Evolutionary conservation across 2,888 invertebrate species (phyloP).

Genomic region (Amblyjoppa proteus): DNA sequence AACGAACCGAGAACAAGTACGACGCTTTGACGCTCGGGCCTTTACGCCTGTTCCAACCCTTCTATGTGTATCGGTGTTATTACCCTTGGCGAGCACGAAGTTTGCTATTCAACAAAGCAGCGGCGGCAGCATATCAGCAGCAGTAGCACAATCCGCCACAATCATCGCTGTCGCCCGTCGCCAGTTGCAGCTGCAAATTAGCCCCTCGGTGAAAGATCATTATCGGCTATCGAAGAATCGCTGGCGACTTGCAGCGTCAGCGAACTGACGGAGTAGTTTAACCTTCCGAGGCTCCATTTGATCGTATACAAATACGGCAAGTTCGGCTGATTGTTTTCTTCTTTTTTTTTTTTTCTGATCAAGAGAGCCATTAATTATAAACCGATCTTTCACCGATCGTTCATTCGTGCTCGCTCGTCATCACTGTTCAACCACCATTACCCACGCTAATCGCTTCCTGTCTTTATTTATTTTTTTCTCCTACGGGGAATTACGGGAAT

Average conservation of each 20-base stretch:
- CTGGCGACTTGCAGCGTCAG: neutral
- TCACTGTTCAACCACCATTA: slow-evolving; percentile 64
- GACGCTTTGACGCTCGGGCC: slow-evolving; percentile 57
- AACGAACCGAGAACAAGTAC: slow-evolving; percentile 27
- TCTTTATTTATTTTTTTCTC: slow-evolving; percentile 71
- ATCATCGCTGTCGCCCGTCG: slow-evolving; percentile 30
- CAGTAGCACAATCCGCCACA: slow-evolving; percentile 32
- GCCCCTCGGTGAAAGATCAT: slow-evolving; percentile 56
- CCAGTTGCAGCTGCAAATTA: slow-evolving; percentile 31
- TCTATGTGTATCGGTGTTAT: slow-evolving; percentile 36
- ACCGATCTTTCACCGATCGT: slow-evolving; percentile 47
- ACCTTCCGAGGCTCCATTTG: neutral
- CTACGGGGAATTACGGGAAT: slow-evolving; percentile 70
- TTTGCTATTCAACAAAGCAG: slow-evolving; percentile 23
- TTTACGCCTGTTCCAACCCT: slow-evolving; percentile 45
- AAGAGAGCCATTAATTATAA: neutral
- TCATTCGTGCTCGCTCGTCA: slow-evolving; percentile 55
- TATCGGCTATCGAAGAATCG: slow-evolving; percentile 11
- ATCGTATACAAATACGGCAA: neutral
- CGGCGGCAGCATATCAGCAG: neutral
- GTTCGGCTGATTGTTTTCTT: neutral
- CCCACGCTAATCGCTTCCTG: slow-evolving; percentile 81
- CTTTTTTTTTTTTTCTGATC: neutral
- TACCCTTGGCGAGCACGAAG: slow-evolving; percentile 47
- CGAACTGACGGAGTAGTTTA: neutral